A percentile compares a stretch with the other conserved stretches of the same genome.
phyloP scores from a whole-genome alignment of 1,140 invertebrate genomes.

The Leptonema lineaticorne region DNA sequence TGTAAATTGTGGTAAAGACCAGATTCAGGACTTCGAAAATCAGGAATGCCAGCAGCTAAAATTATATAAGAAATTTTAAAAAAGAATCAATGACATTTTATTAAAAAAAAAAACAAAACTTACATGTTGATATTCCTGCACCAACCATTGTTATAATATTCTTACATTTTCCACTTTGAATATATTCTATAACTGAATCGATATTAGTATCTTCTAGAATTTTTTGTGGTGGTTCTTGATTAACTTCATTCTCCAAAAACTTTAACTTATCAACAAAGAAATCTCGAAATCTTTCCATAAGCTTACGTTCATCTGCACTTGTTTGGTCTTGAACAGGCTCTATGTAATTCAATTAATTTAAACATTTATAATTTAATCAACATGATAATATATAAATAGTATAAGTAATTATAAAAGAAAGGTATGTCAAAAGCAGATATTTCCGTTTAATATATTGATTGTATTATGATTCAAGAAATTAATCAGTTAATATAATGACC shows the following conservation, averaged over 20 bases:
- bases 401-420: no score
- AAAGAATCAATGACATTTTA: not conserved
- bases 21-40: constrained; percentile 87
- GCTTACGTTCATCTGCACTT: constrained; percentile 5
- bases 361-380: no score
- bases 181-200: constrained; percentile 54
- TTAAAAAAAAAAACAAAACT: constrained; percentile 48
- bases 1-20: constrained; percentile 91
- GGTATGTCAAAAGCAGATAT: no score
- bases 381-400: no score
- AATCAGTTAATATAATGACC: no score
- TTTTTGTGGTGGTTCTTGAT: constrained; percentile 44
- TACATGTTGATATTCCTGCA: constrained; percentile 93
- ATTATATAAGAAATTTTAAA: constrained; percentile 35
- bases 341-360: no score
- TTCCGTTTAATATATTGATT: no score
- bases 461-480: no score
- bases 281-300: constrained; percentile 51
- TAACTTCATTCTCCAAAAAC: constrained; percentile 45
- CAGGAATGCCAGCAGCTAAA: constrained; percentile 91
- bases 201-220: constrained; percentile 52
- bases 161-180: constrained; percentile 69
- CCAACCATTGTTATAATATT: constrained; percentile 92
- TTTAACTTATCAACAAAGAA: constrained; percentile 55
- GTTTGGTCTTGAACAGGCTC: not conserved